A percentile compares a stretch with the other conserved stretches of the same genome.
phyloP scores from a whole-genome alignment of 2,113 vertebrate species.

The Callospermophilus lateralis region DNA sequence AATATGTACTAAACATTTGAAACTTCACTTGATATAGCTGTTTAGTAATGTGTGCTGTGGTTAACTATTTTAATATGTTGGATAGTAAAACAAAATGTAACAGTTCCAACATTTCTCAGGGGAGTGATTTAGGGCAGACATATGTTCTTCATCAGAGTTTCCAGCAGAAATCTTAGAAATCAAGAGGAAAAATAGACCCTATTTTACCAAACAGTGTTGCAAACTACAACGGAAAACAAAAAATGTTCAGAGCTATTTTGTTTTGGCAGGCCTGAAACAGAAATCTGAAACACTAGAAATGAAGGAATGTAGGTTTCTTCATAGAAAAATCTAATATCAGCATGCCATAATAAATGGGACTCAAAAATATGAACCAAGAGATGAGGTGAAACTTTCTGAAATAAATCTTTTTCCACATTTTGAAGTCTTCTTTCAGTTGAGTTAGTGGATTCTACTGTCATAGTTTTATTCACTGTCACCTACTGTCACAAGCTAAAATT shows the following conservation, averaged over 20 bases:
- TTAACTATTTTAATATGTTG: constrained; percentile 82
- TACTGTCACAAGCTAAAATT: not conserved
- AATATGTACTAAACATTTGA: constrained; percentile 69
- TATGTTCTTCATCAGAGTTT: constrained; percentile 87
- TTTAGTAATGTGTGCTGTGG: constrained; percentile 82
- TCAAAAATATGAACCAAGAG: not conserved
- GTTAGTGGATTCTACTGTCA: not conserved
- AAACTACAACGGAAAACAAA: constrained; percentile 78
- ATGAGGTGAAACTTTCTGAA: not conserved
- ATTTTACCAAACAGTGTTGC: constrained; percentile 73
- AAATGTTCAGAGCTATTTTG: constrained; percentile 66
- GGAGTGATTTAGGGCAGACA: constrained; percentile 86
- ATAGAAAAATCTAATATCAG: not conserved
- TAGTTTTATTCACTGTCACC: not conserved
- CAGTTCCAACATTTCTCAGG: constrained; percentile 85
- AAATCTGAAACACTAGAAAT: constrained; percentile 47
- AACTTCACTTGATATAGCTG: constrained; percentile 82
- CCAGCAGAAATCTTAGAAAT: constrained; percentile 84
- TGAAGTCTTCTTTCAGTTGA: not conserved
- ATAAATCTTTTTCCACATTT: not conserved
- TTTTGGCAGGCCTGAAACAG: constrained; percentile 69
- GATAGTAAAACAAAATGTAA: constrained; percentile 87
- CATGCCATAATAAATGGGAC: not conserved
- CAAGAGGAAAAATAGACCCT: constrained; percentile 74
- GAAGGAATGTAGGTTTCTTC: constrained; percentile 23